These are phyloP conservation scores for Characodon lateralis DNA, from an alignment of 2,797 vertebrate genomes.

Conservation along the genomic window DNA sequence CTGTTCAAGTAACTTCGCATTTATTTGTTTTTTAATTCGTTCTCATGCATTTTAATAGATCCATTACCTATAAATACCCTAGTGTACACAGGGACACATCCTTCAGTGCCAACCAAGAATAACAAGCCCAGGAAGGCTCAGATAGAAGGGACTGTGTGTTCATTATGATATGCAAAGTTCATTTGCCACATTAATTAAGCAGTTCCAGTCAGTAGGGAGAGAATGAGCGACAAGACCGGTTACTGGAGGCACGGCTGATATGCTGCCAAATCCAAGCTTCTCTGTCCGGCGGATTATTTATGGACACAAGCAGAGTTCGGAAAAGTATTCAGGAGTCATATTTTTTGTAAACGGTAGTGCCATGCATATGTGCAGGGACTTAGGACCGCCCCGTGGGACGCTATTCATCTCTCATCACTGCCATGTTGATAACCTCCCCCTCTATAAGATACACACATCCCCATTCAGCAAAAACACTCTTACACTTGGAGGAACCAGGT, in stretches of 20 bases:
- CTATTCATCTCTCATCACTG: conserved; percentile 82
- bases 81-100: conserved; percentile 67
- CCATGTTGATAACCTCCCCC: conserved; percentile 84
- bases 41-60: conserved; percentile 83
- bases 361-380: conserved; percentile 78
- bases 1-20: conserved; percentile 67
- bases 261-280: conserved; percentile 72
- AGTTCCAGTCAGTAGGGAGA: conserved; percentile 66
- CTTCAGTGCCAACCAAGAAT: conserved; percentile 77
- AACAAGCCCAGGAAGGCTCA: conserved; percentile 75
- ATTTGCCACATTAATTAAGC: conserved; percentile 84
- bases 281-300: conserved; percentile 77
- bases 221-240: conserved; percentile 79
- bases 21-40: conserved; percentile 80
- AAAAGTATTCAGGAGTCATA: conserved; percentile 78
- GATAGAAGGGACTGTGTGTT: conserved; percentile 80
- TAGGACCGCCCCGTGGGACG: conserved; percentile 61
- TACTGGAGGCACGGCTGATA: conserved; percentile 75
- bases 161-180: conserved; percentile 79
- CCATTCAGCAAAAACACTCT: conserved; percentile 54
- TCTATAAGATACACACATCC: conserved; percentile 67
- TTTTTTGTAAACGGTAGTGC: conserved; percentile 66
- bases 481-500: conserved; percentile 52
- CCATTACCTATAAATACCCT: conserved; percentile 81
- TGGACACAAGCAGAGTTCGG: conserved; percentile 67